These are phyloP conservation scores for Montipora efflorescens DNA, from an alignment of 64 coral and sea anemone species.

Conservation along the genomic window DNA sequence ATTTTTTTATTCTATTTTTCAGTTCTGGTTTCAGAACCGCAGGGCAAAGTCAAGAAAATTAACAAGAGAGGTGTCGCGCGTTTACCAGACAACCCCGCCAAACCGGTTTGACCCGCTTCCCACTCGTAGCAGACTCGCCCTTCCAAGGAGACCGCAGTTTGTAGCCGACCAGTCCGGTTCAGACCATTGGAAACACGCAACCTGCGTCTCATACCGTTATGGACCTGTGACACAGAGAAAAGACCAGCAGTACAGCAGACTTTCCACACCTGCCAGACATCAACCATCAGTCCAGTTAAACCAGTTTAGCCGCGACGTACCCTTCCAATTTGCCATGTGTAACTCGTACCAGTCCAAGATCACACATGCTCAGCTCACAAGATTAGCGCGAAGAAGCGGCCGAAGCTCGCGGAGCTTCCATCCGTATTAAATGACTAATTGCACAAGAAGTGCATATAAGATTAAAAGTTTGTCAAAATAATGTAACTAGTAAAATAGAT, in stretches of 20 bases:
- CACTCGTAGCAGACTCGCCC: neutral
- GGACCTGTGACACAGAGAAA: neutral
- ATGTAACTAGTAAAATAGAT: no score
- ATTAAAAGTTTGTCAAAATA: no score
- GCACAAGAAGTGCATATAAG: no score
- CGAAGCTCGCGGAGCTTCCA: neutral
- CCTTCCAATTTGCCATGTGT: neutral
- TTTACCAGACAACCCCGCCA: neutral
- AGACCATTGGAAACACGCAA: neutral
- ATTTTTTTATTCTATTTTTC: neutral
- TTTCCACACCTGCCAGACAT: neutral
- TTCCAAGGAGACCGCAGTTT: neutral
- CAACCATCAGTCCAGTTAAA: neutral
- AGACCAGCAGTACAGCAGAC: neutral
- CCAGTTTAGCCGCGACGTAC: neutral
- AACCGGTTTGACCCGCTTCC: neutral
- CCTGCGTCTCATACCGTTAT: neutral
- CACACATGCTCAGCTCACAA: neutral
- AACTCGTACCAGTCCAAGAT: neutral
- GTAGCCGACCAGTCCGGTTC: neutral
- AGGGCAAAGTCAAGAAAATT: constrained; percentile 16
- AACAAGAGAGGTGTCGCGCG: neutral
- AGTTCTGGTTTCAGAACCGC: constrained; percentile 40
- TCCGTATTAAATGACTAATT: neutral
- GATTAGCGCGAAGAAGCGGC: neutral